Percentiles rank a stretch among this genome's conserved stretches.
These are phyloP conservation scores for Mus caroli DNA, from an alignment of 2,797 vertebrate genomes.

Conservation along the genomic window DNA sequence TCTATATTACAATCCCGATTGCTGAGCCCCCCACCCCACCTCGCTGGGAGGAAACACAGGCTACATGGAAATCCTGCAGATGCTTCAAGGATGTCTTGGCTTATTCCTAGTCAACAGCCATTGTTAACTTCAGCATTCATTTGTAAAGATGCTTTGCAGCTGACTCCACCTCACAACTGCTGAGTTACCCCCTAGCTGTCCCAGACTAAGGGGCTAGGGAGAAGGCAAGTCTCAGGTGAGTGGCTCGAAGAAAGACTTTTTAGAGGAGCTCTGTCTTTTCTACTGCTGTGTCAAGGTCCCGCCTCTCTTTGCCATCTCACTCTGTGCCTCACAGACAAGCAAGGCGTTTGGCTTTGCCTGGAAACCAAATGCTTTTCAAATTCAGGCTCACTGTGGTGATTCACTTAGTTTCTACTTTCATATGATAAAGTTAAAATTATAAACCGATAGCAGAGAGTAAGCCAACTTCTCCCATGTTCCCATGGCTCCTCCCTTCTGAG, in stretches of 20 bases:
- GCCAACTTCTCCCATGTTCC: too few relatives aligned
- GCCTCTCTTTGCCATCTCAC: background rate
- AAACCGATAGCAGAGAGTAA: background rate
- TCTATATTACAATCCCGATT: too few relatives aligned
- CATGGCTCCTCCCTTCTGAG: background rate
- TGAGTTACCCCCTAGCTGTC: background rate
- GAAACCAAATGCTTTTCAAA: background rate
- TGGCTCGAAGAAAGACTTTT: background rate
- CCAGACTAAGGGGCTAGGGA: background rate
- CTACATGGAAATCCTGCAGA: accelerated
- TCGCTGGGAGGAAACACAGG: too few relatives aligned
- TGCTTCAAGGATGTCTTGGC: background rate
- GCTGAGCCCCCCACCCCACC: background rate
- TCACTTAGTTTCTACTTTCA: background rate
- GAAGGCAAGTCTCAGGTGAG: background rate
- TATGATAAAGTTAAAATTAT: background rate
- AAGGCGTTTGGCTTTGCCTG: background rate
- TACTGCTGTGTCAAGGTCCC: background rate
- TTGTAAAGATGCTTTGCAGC: background rate
- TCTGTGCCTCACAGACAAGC: background rate
- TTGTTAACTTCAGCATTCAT: accelerated
- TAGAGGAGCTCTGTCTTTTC: background rate
- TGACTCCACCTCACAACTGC: background rate
- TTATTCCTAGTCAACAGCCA: background rate
- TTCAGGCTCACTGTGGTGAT: background rate